A percentile compares a stretch with the other conserved stretches of the same genome.
Evolutionary conservation across 2,113 vertebrate genomes (phyloP).

Genomic region (Ifrita kowaldi): DNA sequence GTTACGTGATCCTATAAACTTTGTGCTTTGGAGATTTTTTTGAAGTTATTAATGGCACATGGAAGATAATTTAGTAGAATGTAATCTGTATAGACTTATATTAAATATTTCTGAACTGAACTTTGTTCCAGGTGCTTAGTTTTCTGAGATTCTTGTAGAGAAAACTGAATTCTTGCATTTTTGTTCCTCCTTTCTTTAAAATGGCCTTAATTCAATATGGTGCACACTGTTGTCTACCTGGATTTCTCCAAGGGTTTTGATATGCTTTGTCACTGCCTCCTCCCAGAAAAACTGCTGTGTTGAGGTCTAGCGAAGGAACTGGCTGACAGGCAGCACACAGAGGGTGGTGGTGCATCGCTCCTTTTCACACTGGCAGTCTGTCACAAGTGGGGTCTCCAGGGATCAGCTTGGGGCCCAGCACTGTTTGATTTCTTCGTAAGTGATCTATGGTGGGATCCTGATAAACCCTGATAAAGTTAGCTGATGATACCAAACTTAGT

Average conservation of each 20-base stretch:
- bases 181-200: constrained; percentile 19
- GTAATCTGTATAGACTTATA: background rate
- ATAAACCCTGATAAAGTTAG: background rate
- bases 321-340: background rate
- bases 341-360: too few species aligned
- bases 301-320: background rate
- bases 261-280: background rate
- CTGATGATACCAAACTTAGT: background rate
- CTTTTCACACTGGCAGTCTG: background rate
- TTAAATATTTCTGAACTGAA: background rate
- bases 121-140: background rate
- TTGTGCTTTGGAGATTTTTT: background rate
- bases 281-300: background rate
- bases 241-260: background rate
- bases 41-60: background rate
- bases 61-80: background rate
- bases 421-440: background rate
- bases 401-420: background rate
- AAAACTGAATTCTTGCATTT: background rate
- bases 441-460: background rate
- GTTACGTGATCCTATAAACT: background rate
- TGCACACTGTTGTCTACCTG: background rate
- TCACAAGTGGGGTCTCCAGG: background rate
- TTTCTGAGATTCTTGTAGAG: background rate
- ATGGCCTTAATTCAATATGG: background rate